Conservation (phyloP, 2,888 invertebrate species). For the Drosophila rubida region DNA sequence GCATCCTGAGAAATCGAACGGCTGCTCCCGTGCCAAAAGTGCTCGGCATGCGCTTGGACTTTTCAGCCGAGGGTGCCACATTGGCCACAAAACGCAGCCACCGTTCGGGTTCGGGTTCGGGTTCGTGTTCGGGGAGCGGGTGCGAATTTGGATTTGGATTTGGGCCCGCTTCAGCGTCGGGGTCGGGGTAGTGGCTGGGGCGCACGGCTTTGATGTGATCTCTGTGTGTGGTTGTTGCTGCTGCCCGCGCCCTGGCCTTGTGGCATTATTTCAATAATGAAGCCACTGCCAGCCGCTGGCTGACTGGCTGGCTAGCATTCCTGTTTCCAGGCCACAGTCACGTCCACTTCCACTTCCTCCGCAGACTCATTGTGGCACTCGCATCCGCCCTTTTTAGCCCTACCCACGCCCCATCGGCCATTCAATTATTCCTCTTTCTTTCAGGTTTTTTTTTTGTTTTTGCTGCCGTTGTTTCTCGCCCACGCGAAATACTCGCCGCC, state of each 20-base stretch:
- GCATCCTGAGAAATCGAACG: conserved; percentile 75
- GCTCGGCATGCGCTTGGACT: conserved; percentile 20
- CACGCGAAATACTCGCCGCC: conserved; percentile 35
- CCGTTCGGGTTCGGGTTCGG: conserved; percentile 9
- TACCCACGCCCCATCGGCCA: conserved; percentile 32
- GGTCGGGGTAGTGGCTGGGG: too few species aligned
- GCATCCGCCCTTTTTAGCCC: background rate
- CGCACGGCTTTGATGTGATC: conserved; percentile 68
- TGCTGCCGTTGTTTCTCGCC: conserved; percentile 35
- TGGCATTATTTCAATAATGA: conserved; percentile 75
- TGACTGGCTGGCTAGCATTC: conserved; percentile 35
- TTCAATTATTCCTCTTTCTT: too few species aligned
- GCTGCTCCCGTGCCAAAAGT: conserved; percentile 51
- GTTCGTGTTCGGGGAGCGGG: background rate
- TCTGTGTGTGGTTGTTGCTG: conserved; percentile 54
- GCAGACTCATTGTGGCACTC: background rate
- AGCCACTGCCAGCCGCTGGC: conserved; percentile 46
- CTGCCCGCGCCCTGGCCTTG: conserved; percentile 31
- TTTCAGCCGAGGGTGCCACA: conserved; percentile 55
- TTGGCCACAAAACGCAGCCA: conserved; percentile 64
- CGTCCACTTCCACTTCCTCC: conserved; percentile 19
- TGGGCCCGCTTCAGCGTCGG: too few species aligned
- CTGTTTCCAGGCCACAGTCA: conserved; percentile 23
- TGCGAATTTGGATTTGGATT: too few species aligned
- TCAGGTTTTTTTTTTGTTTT: too few species aligned